Conservation (phyloP, 2,888 invertebrate genomes). For the Stenoptilia bipunctidactyla region DNA sequence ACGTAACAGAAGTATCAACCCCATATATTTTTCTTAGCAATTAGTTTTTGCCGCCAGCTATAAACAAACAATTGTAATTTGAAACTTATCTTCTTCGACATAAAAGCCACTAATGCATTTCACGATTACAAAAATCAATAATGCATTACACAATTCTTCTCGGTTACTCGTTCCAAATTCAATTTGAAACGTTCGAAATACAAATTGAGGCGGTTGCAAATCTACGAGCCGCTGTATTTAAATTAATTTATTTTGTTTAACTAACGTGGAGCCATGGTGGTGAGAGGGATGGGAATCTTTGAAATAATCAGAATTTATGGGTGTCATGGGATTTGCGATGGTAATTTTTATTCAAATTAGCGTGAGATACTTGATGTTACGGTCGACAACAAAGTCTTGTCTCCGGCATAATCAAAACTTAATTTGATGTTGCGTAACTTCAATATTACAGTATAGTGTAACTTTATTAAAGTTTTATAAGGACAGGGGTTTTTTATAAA, state of each 20-base stretch:
- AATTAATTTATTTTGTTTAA: constrained; percentile 49
- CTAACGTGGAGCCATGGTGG: constrained; percentile 27
- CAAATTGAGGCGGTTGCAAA: constrained; percentile 45
- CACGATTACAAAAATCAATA: constrained; percentile 9
- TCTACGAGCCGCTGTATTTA: constrained; percentile 46
- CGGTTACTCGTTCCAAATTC: constrained; percentile 40
- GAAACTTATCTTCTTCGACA: constrained; percentile 4
- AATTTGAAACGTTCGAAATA: constrained; percentile 48
- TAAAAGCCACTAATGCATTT: neutral
- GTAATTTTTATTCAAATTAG: constrained; percentile 1
- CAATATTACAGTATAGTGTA: too few species aligned
- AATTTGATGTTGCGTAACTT: too few species aligned
- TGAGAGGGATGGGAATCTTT: neutral
- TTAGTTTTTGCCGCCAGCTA: constrained; percentile 28
- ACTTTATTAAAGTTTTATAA: too few species aligned
- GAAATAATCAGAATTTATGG: constrained; percentile 2
- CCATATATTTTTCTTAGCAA: constrained; percentile 67
- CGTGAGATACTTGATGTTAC: constrained; percentile 1
- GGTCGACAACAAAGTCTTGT: too few species aligned
- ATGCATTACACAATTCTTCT: constrained; percentile 18
- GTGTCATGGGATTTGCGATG: constrained; percentile 4
- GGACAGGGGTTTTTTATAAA: too few species aligned
- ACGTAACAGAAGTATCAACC: constrained; percentile 37
- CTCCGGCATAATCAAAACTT: too few species aligned
- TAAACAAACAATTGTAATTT: constrained; percentile 17